Percentiles rank a stretch among this genome's conserved stretches.
phyloP scores from a whole-genome alignment of 2,113 vertebrate species.

The Dermatemys mawii region DNA sequence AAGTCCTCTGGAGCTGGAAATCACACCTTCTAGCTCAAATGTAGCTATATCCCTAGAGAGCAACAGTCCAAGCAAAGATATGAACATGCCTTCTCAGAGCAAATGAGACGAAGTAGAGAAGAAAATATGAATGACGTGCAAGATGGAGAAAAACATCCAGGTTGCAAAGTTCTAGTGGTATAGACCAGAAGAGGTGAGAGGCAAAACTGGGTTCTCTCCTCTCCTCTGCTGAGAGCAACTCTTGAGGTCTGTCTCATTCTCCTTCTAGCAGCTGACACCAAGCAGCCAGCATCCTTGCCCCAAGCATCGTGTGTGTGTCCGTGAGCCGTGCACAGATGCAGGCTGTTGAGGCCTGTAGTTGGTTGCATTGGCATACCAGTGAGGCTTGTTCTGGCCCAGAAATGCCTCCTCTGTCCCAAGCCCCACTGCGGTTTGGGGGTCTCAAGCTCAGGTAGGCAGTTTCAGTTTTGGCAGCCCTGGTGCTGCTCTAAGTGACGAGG shows the following conservation, averaged over 20 bases:
- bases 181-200: background rate
- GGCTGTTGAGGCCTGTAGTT: background rate
- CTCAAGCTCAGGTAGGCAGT: background rate
- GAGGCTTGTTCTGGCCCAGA: background rate
- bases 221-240: no score
- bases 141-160: background rate
- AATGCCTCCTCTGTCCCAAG: background rate
- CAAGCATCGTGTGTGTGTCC: background rate
- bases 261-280: no score
- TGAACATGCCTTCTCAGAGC: background rate
- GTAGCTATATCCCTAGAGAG: background rate
- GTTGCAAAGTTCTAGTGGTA: background rate
- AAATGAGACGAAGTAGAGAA: background rate
- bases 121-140: background rate
- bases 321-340: background rate
- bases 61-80: background rate
- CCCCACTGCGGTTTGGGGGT: no score
- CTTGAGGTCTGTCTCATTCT: no score
- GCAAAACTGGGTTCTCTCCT: no score
- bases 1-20: background rate
- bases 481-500: background rate
- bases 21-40: background rate
- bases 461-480: background rate
- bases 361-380: background rate
- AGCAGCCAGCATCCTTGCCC: background rate